phyloP scores from a whole-genome alignment of 2,113 vertebrate species.

The Paramormyrops kingsleyae region DNA sequence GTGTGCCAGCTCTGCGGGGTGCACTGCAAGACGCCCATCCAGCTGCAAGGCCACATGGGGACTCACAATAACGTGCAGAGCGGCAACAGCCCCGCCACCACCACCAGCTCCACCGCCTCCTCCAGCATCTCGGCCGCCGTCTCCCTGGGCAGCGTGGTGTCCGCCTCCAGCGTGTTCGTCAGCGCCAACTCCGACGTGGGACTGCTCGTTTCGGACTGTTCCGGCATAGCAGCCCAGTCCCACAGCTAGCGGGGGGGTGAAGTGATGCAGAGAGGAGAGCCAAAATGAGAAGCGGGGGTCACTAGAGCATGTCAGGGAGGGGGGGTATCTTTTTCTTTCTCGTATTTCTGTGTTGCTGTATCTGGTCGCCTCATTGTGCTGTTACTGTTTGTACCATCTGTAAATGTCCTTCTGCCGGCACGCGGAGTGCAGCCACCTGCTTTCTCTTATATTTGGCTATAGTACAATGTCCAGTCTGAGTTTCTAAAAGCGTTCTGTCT shows the following conservation, averaged over 20 bases:
- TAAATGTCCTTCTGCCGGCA: neutral
- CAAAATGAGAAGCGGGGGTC: neutral
- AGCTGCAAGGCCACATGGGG: constrained; percentile 88
- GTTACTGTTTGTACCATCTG: neutral
- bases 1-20: constrained; percentile 82
- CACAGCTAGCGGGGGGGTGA: constrained; percentile 58
- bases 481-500: neutral
- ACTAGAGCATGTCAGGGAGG: neutral
- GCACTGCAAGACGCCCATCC: constrained; percentile 86
- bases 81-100: constrained; percentile 40
- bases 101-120: constrained; percentile 40
- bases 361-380: neutral
- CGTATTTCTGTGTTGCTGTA: neutral
- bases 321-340: neutral
- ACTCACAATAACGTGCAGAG: constrained; percentile 48
- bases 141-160: constrained; percentile 60
- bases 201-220: constrained; percentile 68
- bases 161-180: constrained; percentile 56
- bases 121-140: constrained; percentile 47
- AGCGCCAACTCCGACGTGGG: constrained; percentile 59
- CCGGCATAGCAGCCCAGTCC: constrained; percentile 58
- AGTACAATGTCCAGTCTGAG: neutral
- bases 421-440: neutral
- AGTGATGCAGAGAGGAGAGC: neutral
- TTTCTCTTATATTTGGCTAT: neutral